Evolutionary conservation across 1,140 invertebrate species (phyloP), one percentile per base, ranked within the genome.

Genomic region (Monochamus saltuarius): DNA sequence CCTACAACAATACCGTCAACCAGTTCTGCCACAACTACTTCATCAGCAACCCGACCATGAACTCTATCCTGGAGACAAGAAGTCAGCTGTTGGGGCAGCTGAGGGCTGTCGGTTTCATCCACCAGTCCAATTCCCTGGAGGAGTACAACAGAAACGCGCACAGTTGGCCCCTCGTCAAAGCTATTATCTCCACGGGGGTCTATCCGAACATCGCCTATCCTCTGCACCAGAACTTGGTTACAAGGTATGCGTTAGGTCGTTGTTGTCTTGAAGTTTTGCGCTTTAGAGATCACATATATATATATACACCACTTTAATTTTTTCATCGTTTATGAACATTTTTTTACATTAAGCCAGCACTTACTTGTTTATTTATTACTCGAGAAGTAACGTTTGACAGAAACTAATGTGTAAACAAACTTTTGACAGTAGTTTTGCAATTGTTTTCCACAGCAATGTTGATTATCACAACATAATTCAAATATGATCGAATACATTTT

Each of bases 131-230:
- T 19, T 52, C 52, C 13, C 88, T 94, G 22, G 79, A 86, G 64
- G 87, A 88, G 64, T 79, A 91, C 3, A 98, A 97, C 79, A 75
- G 81, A 0, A 92, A 95, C 78, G 92, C 94, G 1, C 87, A 91
- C 68, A 92, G 91, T 76, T 97, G 94, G 94, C 85, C 90, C 11
- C 84, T 96, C 10, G 89, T 98, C 0, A 98, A 97, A 77, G 94
- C 92, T 2, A 91, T 92, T 4, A 73, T 98, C 4, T 86, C 87
- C 47, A 89, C 88, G 22, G 94, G 94, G 2, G 79, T 91, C 22
- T 97, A 96, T 80, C 94, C 95, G 0, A 92, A 94, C 70, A 77
- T 97, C 19, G 89, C 92, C 40, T 80, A 87, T 58, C 64, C 61
- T 8, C n/a, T 43, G 3, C 36, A 60, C 10, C 10, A 47, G 13